These are phyloP conservation scores for Ageneiosus marmoratus DNA, from an alignment of 2,113 vertebrate species.

Conservation along the genomic window DNA sequence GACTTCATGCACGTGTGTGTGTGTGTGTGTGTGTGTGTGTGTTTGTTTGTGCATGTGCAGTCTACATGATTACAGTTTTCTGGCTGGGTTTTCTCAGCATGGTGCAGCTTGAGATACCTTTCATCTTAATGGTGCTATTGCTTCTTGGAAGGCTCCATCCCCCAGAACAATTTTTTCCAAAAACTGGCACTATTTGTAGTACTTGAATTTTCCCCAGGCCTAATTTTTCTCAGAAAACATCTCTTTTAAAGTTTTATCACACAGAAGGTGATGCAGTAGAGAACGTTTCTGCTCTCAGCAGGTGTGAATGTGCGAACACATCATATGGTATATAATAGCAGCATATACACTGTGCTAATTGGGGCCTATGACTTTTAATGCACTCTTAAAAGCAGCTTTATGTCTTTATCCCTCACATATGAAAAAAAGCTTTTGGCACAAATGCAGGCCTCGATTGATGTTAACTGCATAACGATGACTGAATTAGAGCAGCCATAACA, in stretches of 20 bases:
- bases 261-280: neutral
- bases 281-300: neutral
- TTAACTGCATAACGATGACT: conserved; percentile 5
- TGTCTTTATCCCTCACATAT: neutral
- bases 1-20: neutral
- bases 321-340: neutral
- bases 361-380: neutral
- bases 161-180: neutral
- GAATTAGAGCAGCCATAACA: conserved; percentile 11
- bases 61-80: neutral
- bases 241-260: conserved; percentile 10
- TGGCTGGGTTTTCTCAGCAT: conserved; percentile 1
- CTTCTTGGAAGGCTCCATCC: neutral
- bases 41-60: too few relatives aligned
- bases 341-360: neutral
- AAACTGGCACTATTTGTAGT: neutral
- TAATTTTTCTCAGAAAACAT: neutral
- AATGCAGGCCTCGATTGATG: conserved; percentile 12
- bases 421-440: neutral
- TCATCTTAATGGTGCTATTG: neutral
- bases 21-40: neutral
- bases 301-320: neutral
- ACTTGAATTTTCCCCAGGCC: neutral
- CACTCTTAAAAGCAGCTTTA: conserved; percentile 15
- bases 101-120: neutral